A percentile compares a stretch with the other conserved stretches of the same genome.
phyloP scores from a whole-genome alignment of 2,888 invertebrate genomes.

The Exephanes ischioxanthus region DNA sequence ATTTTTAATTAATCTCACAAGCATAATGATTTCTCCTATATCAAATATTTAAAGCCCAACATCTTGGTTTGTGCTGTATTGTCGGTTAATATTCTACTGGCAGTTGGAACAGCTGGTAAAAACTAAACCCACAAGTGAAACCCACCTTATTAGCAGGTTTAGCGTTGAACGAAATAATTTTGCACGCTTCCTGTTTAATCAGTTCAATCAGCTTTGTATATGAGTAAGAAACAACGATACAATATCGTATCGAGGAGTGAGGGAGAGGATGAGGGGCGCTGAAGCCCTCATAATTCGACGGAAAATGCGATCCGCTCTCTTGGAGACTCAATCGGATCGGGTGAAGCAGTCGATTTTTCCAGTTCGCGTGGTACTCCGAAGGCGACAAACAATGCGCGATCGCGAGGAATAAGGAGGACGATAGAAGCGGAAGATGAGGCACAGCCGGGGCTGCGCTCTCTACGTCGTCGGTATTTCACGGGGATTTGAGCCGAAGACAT shows the following conservation, averaged over 20 bases:
- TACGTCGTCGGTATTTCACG: slow-evolving; percentile 81
- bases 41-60: no score
- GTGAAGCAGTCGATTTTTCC: slow-evolving; percentile 76
- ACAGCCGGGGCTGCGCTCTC: slow-evolving; percentile 50
- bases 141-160: not conserved
- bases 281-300: slow-evolving; percentile 27
- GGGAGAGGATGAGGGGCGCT: not conserved
- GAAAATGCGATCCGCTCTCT: slow-evolving; percentile 44
- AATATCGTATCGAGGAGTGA: slow-evolving; percentile 13
- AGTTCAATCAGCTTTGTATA: slow-evolving; percentile 29
- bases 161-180: not conserved
- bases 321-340: slow-evolving; percentile 67
- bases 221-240: not conserved
- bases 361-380: slow-evolving; percentile 72
- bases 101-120: not conserved
- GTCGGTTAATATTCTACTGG: not conserved
- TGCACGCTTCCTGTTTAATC: not conserved
- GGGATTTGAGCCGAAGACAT: slow-evolving; percentile 85
- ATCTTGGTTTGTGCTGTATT: no score
- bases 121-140: not conserved
- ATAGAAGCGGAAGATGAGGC: not conserved
- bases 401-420: slow-evolving; percentile 54
- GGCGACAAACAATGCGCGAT: slow-evolving; percentile 77
- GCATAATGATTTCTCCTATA: no score
- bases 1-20: no score